phyloP scores from a whole-genome alignment of 2,797 vertebrate genomes.

The Bovichtus variegatus region DNA sequence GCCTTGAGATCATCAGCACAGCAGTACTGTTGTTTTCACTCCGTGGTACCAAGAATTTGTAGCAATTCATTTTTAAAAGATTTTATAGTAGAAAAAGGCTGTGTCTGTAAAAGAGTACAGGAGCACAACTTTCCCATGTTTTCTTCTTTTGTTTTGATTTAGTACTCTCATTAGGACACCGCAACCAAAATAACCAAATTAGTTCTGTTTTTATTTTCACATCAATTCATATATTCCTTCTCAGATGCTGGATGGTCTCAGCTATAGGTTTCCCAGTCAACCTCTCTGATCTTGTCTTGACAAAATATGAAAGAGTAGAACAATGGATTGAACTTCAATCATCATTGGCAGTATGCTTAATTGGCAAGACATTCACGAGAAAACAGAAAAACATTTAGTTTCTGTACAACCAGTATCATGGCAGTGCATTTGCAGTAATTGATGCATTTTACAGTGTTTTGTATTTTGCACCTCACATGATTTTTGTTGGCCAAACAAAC shows the following conservation, averaged over 20 bases:
- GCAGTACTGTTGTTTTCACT: constrained; percentile 43
- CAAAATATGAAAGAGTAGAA: constrained; percentile 25
- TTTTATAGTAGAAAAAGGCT: constrained; percentile 59
- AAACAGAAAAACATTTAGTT: background rate
- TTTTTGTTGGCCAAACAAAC: constrained; percentile 64
- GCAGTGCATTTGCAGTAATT: constrained; percentile 12
- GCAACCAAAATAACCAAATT: background rate
- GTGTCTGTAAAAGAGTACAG: constrained; percentile 95
- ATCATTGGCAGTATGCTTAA: background rate
- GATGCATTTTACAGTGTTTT: background rate
- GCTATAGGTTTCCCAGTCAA: constrained; percentile 64
- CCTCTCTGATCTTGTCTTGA: constrained; percentile 88
- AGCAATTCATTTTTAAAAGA: constrained; percentile 41
- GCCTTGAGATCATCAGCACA: constrained; percentile 72
- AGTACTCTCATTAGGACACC: background rate
- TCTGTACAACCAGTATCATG: background rate
- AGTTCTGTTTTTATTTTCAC: background rate
- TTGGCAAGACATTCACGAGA: background rate
- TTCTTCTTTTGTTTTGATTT: constrained; percentile 12
- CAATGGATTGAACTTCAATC: background rate
- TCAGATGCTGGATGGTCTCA: constrained; percentile 65
- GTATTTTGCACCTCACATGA: constrained; percentile 15
- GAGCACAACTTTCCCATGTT: constrained; percentile 78
- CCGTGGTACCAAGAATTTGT: constrained; percentile 45
- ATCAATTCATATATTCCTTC: constrained; percentile 6